Percentiles rank a stretch among this genome's conserved stretches.
Evolutionary conservation across 1,140 invertebrate genomes (phyloP).

Genomic region (Lepidurus apus): DNA sequence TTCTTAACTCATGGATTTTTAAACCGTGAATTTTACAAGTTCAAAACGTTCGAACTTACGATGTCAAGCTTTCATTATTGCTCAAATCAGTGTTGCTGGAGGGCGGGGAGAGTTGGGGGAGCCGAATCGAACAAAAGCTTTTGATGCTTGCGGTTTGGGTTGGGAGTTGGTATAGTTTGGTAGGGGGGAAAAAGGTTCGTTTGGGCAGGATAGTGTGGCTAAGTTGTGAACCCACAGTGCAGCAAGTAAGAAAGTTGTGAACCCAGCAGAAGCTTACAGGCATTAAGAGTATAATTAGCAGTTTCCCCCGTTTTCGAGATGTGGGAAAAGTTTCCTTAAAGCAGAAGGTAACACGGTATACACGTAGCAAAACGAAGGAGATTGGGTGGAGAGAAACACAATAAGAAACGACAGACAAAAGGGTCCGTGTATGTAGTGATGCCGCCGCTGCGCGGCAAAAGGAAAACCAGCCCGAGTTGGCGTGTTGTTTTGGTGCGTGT

Average conservation of each 20-base stretch:
- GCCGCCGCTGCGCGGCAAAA: not conserved
- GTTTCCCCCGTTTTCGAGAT: constrained; percentile 10
- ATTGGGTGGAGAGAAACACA: not conserved
- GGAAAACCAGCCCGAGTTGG: not conserved
- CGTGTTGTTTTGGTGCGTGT: not conserved
- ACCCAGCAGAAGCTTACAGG: constrained; percentile 1
- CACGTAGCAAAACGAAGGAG: not conserved
- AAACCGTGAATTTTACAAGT: too few relatives aligned
- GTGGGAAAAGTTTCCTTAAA: not conserved
- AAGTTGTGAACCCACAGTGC: not conserved
- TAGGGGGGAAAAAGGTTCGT: not conserved
- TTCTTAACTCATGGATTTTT: too few relatives aligned
- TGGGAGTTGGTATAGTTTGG: not conserved
- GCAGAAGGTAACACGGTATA: not conserved
- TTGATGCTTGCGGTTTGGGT: not conserved
- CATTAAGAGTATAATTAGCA: constrained; percentile 16
- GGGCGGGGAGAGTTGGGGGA: too few relatives aligned
- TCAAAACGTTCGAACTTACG: too few relatives aligned
- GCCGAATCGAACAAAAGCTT: not conserved
- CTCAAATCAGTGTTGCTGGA: too few relatives aligned
- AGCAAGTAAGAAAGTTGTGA: not conserved
- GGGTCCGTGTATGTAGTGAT: not conserved
- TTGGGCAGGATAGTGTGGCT: not conserved
- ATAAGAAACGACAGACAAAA: constrained; percentile 1
- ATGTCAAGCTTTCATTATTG: too few relatives aligned